These are phyloP conservation scores for Atta texana DNA, from an alignment of 1,140 invertebrate species.

Conservation along the genomic window DNA sequence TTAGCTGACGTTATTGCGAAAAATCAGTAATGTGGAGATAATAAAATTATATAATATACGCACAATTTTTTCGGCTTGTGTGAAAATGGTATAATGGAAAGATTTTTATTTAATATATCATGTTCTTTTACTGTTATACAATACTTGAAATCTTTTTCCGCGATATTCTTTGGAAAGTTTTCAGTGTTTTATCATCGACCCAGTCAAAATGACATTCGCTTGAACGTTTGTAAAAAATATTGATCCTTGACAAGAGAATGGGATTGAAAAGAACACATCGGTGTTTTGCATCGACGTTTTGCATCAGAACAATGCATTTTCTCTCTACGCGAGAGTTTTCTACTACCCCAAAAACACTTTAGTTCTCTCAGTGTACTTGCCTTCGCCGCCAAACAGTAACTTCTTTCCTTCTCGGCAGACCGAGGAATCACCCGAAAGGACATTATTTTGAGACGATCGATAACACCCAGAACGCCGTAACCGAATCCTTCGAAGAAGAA, in stretches of 20 bases:
- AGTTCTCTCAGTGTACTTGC: neutral
- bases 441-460: conserved; percentile 59
- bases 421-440: conserved; percentile 42
- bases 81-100: neutral
- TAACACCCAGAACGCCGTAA: conserved; percentile 50
- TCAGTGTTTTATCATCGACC: neutral
- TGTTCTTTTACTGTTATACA: neutral
- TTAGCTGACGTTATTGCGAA: neutral
- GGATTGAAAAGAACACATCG: conserved; percentile 6
- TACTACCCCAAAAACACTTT: conserved; percentile 14
- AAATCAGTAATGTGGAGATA: neutral
- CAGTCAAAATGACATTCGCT: conserved; percentile 1
- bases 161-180: neutral
- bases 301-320: conserved; percentile 37
- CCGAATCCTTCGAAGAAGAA: conserved; percentile 53
- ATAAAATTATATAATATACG: neutral
- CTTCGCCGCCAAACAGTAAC: neutral
- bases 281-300: neutral
- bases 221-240: neutral
- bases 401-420: conserved; percentile 2
- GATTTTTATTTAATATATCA: neutral
- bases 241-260: neutral
- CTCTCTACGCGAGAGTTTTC: conserved; percentile 1
- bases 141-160: neutral
- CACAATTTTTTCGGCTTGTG: neutral